Conservation (phyloP, 1,140 invertebrate species). For the Lucilia cuprina region DNA sequence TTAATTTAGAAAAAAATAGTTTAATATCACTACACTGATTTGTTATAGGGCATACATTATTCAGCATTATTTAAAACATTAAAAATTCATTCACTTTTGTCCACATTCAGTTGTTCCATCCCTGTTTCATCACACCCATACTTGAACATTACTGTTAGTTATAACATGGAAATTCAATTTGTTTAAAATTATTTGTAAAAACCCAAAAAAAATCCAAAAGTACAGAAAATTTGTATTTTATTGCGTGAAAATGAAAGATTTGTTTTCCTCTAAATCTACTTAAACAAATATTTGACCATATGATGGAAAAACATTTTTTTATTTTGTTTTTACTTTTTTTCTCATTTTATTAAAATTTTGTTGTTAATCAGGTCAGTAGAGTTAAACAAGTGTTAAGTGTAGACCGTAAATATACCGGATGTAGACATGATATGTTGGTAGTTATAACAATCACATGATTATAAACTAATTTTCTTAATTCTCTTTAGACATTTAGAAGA, state of each 20-base stretch:
- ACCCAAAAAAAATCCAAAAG: background rate
- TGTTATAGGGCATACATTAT: too few relatives aligned
- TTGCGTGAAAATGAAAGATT: background rate
- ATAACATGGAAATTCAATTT: background rate
- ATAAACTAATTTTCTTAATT: too few relatives aligned
- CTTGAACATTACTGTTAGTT: background rate
- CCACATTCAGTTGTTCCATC: background rate
- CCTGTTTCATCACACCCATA: background rate
- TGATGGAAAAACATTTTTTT: background rate
- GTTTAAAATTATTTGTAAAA: background rate
- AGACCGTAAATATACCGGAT: background rate
- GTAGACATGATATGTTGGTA: background rate
- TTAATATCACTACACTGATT: too few relatives aligned
- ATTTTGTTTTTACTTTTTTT: background rate
- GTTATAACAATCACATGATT: too few relatives aligned
- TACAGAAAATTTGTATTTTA: background rate
- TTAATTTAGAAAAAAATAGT: too few relatives aligned
- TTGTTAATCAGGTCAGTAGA: conserved; percentile 10
- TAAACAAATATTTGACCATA: background rate
- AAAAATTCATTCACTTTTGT: too few relatives aligned
- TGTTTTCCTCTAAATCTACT: background rate
- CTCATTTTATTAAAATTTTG: background rate
- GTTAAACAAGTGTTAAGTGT: conserved; percentile 11
- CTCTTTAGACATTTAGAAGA: too few relatives aligned
- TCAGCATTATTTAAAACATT: too few relatives aligned